phyloP scores from a whole-genome alignment of 1,140 invertebrate species.

The Forficula auricularia region DNA sequence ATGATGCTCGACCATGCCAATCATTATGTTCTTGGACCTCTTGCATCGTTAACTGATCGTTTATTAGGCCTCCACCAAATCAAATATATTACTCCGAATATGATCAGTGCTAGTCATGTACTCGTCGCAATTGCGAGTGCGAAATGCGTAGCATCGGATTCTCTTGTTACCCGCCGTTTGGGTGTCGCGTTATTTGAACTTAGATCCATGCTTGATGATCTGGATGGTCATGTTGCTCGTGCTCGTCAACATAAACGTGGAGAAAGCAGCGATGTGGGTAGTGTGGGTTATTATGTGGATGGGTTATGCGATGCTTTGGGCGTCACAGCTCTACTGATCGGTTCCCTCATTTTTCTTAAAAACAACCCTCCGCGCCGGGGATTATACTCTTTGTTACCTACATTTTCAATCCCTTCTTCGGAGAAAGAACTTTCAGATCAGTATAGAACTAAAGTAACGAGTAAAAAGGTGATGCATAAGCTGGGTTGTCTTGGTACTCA shows the following conservation, averaged over 20 bases:
- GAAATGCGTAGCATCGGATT: constrained; percentile 48
- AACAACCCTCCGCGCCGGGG: constrained; percentile 47
- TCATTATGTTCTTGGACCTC: constrained; percentile 54
- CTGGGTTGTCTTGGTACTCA: constrained; percentile 47
- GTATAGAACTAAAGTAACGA: constrained; percentile 43
- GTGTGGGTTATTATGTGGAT: constrained; percentile 50
- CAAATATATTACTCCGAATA: constrained; percentile 52
- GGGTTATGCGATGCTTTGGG: constrained; percentile 57
- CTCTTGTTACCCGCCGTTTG: constrained; percentile 40
- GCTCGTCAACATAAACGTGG: constrained; percentile 45
- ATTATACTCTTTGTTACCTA: constrained; percentile 29
- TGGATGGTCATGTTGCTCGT: constrained; percentile 62
- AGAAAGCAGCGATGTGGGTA: constrained; percentile 51
- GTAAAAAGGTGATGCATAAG: constrained; percentile 40
- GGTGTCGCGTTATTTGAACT: constrained; percentile 56
- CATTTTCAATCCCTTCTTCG: constrained; percentile 27
- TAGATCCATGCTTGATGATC: constrained; percentile 55
- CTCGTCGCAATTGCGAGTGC: constrained; percentile 47
- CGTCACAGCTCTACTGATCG: constrained; percentile 43
- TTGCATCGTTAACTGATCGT: constrained; percentile 44
- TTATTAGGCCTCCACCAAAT: constrained; percentile 36
- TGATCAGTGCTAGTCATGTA: constrained; percentile 56
- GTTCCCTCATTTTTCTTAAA: constrained; percentile 42
- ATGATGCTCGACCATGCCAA: constrained; percentile 56
- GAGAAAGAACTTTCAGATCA: constrained; percentile 31